Evolutionary conservation across 1,140 invertebrate genomes (phyloP), one percentile per base, ranked within the genome.

Genomic region (Brachionus rotundiformis): DNA sequence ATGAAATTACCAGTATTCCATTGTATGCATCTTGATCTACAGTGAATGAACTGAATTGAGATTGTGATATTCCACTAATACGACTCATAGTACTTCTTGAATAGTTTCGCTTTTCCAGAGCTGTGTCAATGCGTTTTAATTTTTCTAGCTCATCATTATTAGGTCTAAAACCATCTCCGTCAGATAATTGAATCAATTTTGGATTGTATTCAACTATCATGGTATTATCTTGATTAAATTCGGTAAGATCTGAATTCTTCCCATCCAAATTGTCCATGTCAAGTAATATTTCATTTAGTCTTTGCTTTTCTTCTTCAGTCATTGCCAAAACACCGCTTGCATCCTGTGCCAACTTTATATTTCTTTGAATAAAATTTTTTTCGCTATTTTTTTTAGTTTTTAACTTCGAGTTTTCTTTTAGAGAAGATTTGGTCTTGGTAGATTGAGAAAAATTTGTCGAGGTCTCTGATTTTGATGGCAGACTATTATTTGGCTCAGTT

Each of bases 291-390:
- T 81, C 54, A 44, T 81, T 68, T 19, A 81, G 29, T 19, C 79
- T 29, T 81, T 81, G 59, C 44, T 81, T 81, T 49, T 81, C 79
- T 41, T 81, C 79, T 7, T 81, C 79, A 31, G 79, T 81, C 54
- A 81, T 49, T 47, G 79, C 59, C 59, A 63, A 81, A 23, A 61
- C 47, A 47, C 79, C 79, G 19, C 59, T 59, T 6, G 36, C 19
- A 47, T 81, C 79, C 49, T 81, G 54, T 1, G 79, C 79, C 8
- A 81, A 41, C 36, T 81, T 33, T 33, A 81, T 81, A 41, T 81
- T 81, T 33, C 79, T 25, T 49, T 81, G 31, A 10, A 81, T 81
- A 19, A 81, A 81, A 31, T 81, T 47, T 81, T 81, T 81, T 7
- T 68, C 33, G 0, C 10, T 27, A 16, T 2, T 5, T 81, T 81